Conservation (phyloP, 2,888 invertebrate genomes). For the Neoascia interrupta region DNA sequence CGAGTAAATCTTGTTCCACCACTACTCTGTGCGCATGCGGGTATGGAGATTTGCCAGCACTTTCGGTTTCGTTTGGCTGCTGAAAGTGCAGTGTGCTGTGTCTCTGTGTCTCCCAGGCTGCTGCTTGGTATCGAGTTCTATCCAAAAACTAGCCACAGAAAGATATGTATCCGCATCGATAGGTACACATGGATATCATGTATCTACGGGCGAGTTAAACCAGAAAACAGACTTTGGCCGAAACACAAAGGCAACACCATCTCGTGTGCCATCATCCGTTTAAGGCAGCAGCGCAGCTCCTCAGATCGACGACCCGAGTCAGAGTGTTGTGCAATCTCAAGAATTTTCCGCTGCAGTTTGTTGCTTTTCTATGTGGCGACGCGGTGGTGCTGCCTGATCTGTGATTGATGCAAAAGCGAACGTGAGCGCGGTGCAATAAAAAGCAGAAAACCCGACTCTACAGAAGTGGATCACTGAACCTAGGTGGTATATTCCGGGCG, state of each 20-base stretch:
- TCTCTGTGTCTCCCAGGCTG: conserved; percentile 20
- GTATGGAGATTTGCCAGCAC: conserved; percentile 67
- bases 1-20: conserved; percentile 64
- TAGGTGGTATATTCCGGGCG: conserved; percentile 36
- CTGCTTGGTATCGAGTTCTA: conserved; percentile 41
- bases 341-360: conserved; percentile 49
- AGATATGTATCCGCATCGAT: conserved; percentile 44
- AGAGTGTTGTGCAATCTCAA: conserved; percentile 51
- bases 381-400: conserved; percentile 17
- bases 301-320: conserved; percentile 59
- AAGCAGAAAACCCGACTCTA: conserved; percentile 23
- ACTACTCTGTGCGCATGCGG: conserved; percentile 53
- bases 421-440: conserved; percentile 45
- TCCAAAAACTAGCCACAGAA: conserved; percentile 52
- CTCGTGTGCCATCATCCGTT: conserved; percentile 57
- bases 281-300: conserved; percentile 40
- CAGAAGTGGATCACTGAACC: conserved; percentile 50
- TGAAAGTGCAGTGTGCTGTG: conserved; percentile 29
- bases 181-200: conserved; percentile 42
- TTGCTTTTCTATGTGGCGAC: too few species aligned
- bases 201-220: conserved; percentile 34
- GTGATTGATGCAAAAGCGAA: conserved; percentile 58
- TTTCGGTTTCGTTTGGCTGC: conserved; percentile 50
- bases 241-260: conserved; percentile 52
- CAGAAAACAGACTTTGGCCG: conserved; percentile 38